Evolutionary conservation across 1,140 invertebrate genomes (phyloP), one percentile per base, ranked within the genome.

Genomic region (Stenopsyche tienmushanensis): DNA sequence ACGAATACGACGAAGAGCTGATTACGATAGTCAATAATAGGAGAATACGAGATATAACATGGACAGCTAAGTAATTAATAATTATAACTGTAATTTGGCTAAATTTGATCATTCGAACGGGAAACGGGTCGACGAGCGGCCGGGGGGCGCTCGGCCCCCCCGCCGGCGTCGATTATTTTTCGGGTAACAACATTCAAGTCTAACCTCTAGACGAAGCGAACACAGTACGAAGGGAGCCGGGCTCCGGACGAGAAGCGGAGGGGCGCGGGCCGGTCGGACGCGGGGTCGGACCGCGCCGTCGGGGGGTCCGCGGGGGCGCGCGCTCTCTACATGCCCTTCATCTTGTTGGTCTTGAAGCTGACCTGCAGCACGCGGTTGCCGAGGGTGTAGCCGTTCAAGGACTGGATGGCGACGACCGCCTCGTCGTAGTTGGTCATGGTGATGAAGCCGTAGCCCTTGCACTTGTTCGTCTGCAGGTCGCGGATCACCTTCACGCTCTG

Each of bases 381-480:
- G 70, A 99, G 85, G 67, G 94, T 96, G 82, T 97, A 98, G 54
- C 97, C 97, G 81, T 99, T 99, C 63, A 99, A 86, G 66, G 93
- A 95, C 79, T 97, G 94, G 73, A 99, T 99, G 57, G 97, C 97
- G 65, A 97, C 90, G 21, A 97, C 88, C 10, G 97, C 96, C 77
- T 99, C 97, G 78, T 99, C 96, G 82, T 99, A 99, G 80, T 98
- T 98, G 73, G 95, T 98, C 97, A 99, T 99, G 58, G 96, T 98
- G 64, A 99, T 96, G 80, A 99, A 98, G n/a, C 96, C 97, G 79
- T 98, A 99, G 72, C 97, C 97, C 82, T 98, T 99, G 86, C 97
- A 99, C 82, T 99, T 99, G 83, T 97, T 96, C 66, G 96, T 97
- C 80, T 97, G 93, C 73, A 96, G 86, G 82, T 99, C 97, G 66